These are phyloP conservation scores for Phenganax marumi DNA, from an alignment of 92 coral and sea anemone species.

Conservation along the genomic window DNA sequence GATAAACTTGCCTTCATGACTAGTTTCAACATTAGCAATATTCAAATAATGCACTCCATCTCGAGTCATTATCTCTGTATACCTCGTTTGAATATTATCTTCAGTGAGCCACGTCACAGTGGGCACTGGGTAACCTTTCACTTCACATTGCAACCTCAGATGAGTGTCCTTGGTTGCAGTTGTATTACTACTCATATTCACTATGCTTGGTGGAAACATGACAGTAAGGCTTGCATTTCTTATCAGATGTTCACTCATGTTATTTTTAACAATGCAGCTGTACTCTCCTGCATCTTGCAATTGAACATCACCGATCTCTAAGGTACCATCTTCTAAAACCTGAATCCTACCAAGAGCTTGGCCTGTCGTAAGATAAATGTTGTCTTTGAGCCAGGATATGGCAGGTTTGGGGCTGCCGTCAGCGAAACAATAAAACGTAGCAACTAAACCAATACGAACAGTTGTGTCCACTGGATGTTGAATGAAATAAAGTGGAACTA, in stretches of 20 bases:
- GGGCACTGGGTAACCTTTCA: constrained; percentile 30
- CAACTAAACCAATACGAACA: constrained; percentile 5
- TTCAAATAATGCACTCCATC: constrained; percentile 23
- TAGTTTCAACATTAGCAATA: neutral
- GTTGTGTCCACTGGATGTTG: constrained; percentile 35
- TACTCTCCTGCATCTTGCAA: constrained; percentile 13
- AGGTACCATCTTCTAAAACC: constrained; percentile 33
- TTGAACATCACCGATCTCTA: constrained; percentile 26
- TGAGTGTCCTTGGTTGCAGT: constrained; percentile 3
- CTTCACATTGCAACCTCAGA: constrained; percentile 27
- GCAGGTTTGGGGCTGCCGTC: constrained; percentile 29
- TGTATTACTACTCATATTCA: neutral
- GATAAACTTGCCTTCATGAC: constrained; percentile 18
- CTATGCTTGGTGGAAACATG: constrained; percentile 32
- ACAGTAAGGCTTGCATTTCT: constrained; percentile 8
- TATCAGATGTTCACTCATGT: constrained; percentile 15
- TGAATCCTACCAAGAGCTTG: constrained; percentile 14
- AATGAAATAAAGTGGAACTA: constrained; percentile 36
- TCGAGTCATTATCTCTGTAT: neutral
- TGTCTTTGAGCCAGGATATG: constrained; percentile 16
- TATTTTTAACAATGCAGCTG: constrained; percentile 24
- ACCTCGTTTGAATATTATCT: constrained; percentile 13
- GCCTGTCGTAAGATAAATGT: constrained; percentile 5
- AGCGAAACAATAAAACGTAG: constrained; percentile 43
- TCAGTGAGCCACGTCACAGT: constrained; percentile 34